Conservation (phyloP, 2,888 invertebrate species). For the Yponomeuta evonymella region DNA sequence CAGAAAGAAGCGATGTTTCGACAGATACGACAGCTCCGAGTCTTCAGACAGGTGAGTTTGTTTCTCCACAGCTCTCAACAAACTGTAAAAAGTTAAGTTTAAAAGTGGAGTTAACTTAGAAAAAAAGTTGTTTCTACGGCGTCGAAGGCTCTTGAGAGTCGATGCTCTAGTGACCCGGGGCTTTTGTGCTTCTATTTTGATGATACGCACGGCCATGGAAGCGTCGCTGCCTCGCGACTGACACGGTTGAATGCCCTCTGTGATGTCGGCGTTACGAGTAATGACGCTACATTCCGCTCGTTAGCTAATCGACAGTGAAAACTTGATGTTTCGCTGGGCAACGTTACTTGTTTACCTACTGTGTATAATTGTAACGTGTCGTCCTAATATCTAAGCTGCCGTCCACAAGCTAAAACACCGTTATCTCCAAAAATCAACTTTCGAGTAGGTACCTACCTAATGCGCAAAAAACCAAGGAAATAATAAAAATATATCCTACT, state of each 20-base stretch:
- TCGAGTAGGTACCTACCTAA: too few relatives aligned
- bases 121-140: slow-evolving; percentile 36
- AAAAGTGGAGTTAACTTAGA: background rate
- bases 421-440: too few relatives aligned
- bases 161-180: slow-evolving; percentile 74
- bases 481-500: too few relatives aligned
- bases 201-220: slow-evolving; percentile 73
- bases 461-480: too few relatives aligned
- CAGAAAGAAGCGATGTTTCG: slow-evolving; percentile 90
- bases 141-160: slow-evolving; percentile 54
- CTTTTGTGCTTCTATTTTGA: slow-evolving; percentile 59
- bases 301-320: slow-evolving; percentile 28
- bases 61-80: slow-evolving; percentile 12
- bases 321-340: background rate
- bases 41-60: slow-evolving; percentile 91
- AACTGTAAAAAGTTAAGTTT: background rate
- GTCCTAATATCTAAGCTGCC: too few relatives aligned
- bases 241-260: slow-evolving; percentile 65
- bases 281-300: slow-evolving; percentile 19
- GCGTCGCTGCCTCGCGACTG: slow-evolving; percentile 30
- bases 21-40: slow-evolving; percentile 95
- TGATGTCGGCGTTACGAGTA: slow-evolving; percentile 16
- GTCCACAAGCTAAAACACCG: too few relatives aligned
- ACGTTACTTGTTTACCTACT: background rate
- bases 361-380: background rate